These are phyloP conservation scores for Neuroscelio doddi DNA, from an alignment of 2,888 invertebrate genomes.

Conservation along the genomic window DNA sequence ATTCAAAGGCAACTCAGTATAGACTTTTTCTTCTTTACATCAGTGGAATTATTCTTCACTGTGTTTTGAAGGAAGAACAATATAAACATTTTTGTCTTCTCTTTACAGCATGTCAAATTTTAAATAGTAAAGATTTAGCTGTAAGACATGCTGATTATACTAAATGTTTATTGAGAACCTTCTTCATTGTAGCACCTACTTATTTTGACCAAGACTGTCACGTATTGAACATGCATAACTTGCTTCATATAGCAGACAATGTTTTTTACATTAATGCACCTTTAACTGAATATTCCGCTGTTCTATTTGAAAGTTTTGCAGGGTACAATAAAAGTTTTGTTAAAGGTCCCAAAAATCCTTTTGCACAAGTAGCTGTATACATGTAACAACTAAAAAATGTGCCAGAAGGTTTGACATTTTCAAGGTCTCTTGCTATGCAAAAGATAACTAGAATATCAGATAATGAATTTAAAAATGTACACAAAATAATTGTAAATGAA, in stretches of 20 bases:
- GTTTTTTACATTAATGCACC: constrained; percentile 24
- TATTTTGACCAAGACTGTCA: constrained; percentile 29
- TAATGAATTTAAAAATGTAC: neutral
- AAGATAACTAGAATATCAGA: constrained; percentile 3
- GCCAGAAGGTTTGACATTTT: neutral
- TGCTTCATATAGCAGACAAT: constrained; percentile 29
- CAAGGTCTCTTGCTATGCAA: constrained; percentile 10
- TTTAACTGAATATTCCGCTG: constrained; percentile 20
- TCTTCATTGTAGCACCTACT: constrained; percentile 19
- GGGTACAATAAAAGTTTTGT: constrained; percentile 26
- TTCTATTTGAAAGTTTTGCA: constrained; percentile 29
- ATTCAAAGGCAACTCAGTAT: constrained; percentile 37
- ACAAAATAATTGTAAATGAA: neutral
- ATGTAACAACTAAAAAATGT: constrained; percentile 17
- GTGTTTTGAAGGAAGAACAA: constrained; percentile 15
- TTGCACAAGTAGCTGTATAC: constrained; percentile 27
- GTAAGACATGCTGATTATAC: constrained; percentile 23
- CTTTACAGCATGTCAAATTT: constrained; percentile 18
- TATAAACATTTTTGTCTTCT: constrained; percentile 36
- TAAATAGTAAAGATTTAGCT: constrained; percentile 20
- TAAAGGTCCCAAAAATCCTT: constrained; percentile 21
- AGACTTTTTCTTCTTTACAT: constrained; percentile 24
- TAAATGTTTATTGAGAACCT: constrained; percentile 24
- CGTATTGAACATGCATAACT: constrained; percentile 41
- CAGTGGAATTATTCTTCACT: constrained; percentile 14